A percentile compares a stretch with the other conserved stretches of the same genome.
Evolutionary conservation across 2,113 vertebrate genomes (phyloP).

Genomic region (Solea solea): DNA sequence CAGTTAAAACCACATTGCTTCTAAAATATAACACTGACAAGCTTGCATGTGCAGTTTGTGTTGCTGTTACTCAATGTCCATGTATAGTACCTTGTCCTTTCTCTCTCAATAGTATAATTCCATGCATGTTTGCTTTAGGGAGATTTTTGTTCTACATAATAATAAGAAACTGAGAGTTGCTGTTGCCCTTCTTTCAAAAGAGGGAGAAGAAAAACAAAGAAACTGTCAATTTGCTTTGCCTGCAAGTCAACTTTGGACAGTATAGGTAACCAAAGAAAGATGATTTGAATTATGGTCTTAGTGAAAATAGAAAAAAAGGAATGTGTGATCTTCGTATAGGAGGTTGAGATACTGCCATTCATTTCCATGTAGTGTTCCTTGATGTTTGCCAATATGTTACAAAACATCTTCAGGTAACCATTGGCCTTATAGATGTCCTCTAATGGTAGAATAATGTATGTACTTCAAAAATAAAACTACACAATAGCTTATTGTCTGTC

Average conservation of each 20-base stretch:
- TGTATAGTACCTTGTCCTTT: slow-evolving; percentile 65
- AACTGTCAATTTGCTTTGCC: slow-evolving; percentile 70
- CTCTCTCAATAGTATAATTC: slow-evolving; percentile 47
- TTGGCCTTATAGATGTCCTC: slow-evolving; percentile 95
- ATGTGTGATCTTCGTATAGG: slow-evolving; percentile 68
- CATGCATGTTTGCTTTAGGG: slow-evolving; percentile 77
- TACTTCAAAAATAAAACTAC: slow-evolving; percentile 77
- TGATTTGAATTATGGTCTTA: slow-evolving; percentile 67
- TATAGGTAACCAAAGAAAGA: slow-evolving; percentile 84
- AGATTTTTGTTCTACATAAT: slow-evolving; percentile 62
- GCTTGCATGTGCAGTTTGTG: slow-evolving; percentile 83
- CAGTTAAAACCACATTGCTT: slow-evolving; percentile 50
- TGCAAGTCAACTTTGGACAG: slow-evolving; percentile 81
- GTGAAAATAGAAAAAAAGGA: slow-evolving; percentile 64
- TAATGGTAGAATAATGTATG: slow-evolving; percentile 84
- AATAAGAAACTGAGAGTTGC: slow-evolving; percentile 53
- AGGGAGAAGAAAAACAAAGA: slow-evolving; percentile 31
- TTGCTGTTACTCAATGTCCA: slow-evolving; percentile 78
- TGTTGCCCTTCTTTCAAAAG: slow-evolving; percentile 48
- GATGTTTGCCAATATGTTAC: slow-evolving; percentile 86
- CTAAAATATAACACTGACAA: slow-evolving; percentile 55
- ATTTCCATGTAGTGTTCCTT: slow-evolving; percentile 82
- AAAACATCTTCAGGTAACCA: slow-evolving; percentile 93
- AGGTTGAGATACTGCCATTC: slow-evolving; percentile 85
- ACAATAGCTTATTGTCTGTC: slow-evolving; percentile 82